A percentile compares a stretch with the other conserved stretches of the same genome.
Conservation (phyloP, 2,113 vertebrate genomes). For the Gobio gobio region DNA sequence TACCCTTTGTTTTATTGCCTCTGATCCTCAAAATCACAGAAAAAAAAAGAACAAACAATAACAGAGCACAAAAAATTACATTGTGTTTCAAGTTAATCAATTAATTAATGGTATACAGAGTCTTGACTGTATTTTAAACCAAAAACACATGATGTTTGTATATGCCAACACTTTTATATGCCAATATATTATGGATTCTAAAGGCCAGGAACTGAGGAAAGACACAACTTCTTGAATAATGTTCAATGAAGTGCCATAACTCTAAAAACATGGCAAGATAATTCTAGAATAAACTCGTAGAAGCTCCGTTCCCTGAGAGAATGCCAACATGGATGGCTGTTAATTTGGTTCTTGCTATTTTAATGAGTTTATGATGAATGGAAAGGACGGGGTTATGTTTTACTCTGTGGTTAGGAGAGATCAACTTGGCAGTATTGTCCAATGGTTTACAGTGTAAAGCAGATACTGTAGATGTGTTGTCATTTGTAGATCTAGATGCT, state of each 20-base stretch:
- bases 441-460: not conserved
- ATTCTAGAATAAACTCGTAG: not conserved
- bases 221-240: not conserved
- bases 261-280: not conserved
- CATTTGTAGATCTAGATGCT: not conserved
- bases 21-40: conserved; percentile 22
- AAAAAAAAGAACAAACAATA: conserved; percentile 4
- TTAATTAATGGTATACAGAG: not conserved
- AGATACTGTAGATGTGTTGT: not conserved
- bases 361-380: not conserved
- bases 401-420: not conserved
- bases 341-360: not conserved
- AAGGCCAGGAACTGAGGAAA: not conserved
- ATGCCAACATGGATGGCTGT: not conserved
- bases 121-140: not conserved
- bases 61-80: not conserved
- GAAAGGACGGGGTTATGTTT: not conserved
- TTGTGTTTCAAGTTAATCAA: conserved; percentile 22
- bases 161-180: not conserved
- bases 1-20: not conserved
- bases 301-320: not conserved
- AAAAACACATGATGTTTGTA: conserved; percentile 12
- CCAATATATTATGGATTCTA: no score
- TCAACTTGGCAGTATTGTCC: not conserved
- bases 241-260: not conserved